These are phyloP conservation scores for Lutjanus erythropterus DNA, from an alignment of 2,113 vertebrate genomes.

Conservation along the genomic window DNA sequence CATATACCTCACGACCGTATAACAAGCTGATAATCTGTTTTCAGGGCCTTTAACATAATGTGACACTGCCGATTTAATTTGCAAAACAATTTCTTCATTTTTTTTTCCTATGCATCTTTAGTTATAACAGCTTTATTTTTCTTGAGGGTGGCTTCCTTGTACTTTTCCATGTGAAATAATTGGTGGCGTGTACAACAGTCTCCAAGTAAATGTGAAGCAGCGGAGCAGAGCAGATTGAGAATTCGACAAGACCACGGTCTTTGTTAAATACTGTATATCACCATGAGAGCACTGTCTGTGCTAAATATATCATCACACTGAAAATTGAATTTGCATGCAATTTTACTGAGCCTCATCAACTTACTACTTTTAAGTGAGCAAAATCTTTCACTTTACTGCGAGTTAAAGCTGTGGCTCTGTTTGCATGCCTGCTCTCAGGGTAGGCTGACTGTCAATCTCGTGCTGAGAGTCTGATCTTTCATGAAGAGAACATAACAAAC, in stretches of 20 bases:
- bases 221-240: constrained; percentile 29
- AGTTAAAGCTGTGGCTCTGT: neutral
- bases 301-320: constrained; percentile 51
- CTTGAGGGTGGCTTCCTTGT: neutral
- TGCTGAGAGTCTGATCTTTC: constrained; percentile 39
- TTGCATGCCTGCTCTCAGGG: constrained; percentile 19
- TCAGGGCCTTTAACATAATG: neutral
- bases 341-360: constrained; percentile 39
- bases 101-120: neutral
- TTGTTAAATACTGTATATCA: constrained; percentile 58
- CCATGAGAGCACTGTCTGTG: constrained; percentile 11
- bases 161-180: constrained; percentile 25
- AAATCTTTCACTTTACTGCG: neutral
- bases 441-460: neutral
- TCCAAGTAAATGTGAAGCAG: constrained; percentile 21
- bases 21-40: neutral
- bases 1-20: neutral
- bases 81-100: too few species aligned
- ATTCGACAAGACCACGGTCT: constrained; percentile 20
- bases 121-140: neutral
- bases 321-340: constrained; percentile 51
- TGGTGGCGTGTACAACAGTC: neutral
- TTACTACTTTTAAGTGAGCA: constrained; percentile 5
- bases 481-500: constrained; percentile 40
- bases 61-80: neutral